phyloP scores from a whole-genome alignment of 2,797 vertebrate genomes.

The Hyperoplus lanceolatus region DNA sequence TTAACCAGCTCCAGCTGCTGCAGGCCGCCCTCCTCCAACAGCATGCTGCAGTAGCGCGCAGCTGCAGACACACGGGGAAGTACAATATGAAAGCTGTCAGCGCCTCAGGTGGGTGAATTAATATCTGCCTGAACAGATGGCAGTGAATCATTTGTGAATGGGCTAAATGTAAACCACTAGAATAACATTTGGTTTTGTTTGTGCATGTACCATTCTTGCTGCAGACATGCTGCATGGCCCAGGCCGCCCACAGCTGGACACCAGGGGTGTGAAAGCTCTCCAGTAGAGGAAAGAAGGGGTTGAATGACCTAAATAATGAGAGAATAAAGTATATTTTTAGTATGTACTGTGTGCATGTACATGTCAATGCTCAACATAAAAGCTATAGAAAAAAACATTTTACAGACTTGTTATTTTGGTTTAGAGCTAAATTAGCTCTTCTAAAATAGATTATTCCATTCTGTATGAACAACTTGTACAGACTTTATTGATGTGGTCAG shows the following conservation, averaged over 20 bases:
- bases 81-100: background rate
- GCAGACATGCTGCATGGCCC: constrained; percentile 99
- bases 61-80: constrained; percentile 78
- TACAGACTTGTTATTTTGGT: background rate
- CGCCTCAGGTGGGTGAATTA: background rate
- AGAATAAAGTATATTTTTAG: background rate
- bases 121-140: background rate
- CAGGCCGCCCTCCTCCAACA: constrained; percentile 96
- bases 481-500: background rate
- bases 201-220: constrained; percentile 93
- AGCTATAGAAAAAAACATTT: background rate
- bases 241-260: constrained; percentile 98
- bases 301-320: constrained; percentile 90
- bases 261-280: constrained; percentile 97
- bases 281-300: constrained; percentile 97
- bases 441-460: background rate
- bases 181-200: background rate
- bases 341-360: background rate
- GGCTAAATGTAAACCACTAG: background rate
- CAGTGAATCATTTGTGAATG: background rate
- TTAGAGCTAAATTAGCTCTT: background rate
- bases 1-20: constrained; percentile 93
- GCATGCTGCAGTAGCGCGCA: constrained; percentile 96
- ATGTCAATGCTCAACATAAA: background rate
- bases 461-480: background rate